A percentile compares a stretch with the other conserved stretches of the same genome.
phyloP scores from a whole-genome alignment of 2,113 vertebrate species.

The Albula glossodonta region DNA sequence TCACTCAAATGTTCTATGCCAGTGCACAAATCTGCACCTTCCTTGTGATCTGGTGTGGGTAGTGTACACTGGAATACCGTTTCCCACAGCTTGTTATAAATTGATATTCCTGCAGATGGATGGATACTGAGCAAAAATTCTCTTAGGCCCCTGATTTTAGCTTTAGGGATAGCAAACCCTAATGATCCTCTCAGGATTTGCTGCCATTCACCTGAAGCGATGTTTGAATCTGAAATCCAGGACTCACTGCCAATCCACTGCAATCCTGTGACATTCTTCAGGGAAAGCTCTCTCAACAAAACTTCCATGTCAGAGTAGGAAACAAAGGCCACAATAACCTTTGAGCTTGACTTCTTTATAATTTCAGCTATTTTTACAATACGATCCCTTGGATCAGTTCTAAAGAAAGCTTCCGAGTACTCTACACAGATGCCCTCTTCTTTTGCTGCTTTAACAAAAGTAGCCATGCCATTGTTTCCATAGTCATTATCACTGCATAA shows the following conservation, averaged over 20 bases:
- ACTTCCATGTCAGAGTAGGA: constrained; percentile 55
- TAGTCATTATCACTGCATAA: constrained; percentile 57
- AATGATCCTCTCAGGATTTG: constrained; percentile 50
- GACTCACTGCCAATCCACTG: constrained; percentile 63
- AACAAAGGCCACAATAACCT: constrained; percentile 56
- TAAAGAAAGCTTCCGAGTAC: constrained; percentile 51
- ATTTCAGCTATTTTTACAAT: constrained; percentile 47
- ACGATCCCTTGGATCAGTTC: constrained; percentile 38
- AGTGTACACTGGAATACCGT: constrained; percentile 48
- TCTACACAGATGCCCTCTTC: constrained; percentile 51
- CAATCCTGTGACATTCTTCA: constrained; percentile 51
- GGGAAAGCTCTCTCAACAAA: constrained; percentile 47
- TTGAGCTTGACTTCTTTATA: constrained; percentile 50
- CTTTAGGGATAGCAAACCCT: constrained; percentile 56
- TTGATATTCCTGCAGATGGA: constrained; percentile 24
- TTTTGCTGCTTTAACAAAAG: constrained; percentile 49
- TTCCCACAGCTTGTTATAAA: constrained; percentile 52
- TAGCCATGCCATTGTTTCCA: constrained; percentile 54
- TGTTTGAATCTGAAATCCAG: constrained; percentile 55
- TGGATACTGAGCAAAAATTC: constrained; percentile 46
- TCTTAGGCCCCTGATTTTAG: constrained; percentile 44
- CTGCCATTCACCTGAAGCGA: constrained; percentile 46
- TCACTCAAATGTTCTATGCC: constrained; percentile 47
- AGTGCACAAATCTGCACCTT: constrained; percentile 27
- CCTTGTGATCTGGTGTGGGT: neutral